Conservation (phyloP, 2,113 vertebrate genomes). For the Elachura formosa region DNA sequence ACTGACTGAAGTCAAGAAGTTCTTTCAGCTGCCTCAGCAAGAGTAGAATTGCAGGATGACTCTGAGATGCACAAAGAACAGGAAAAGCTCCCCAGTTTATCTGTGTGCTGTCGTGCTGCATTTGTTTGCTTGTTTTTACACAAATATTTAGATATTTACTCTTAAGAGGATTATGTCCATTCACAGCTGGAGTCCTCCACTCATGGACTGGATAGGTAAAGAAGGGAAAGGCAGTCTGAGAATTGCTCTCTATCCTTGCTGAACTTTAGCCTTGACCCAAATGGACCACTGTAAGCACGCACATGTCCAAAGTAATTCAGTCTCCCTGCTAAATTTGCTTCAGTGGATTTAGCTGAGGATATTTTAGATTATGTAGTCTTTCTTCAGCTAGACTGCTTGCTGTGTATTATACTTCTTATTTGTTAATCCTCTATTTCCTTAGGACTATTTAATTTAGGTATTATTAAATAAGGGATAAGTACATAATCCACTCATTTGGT, state of each 20-base stretch:
- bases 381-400: conserved; percentile 48
- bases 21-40: background rate
- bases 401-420: conserved; percentile 48
- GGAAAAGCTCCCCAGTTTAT: background rate
- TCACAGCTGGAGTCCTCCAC: conserved; percentile 34
- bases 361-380: conserved; percentile 48
- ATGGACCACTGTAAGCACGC: conserved; percentile 5
- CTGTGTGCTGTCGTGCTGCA: background rate
- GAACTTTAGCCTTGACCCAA: conserved; percentile 58
- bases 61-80: background rate
- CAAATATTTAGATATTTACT: conserved; percentile 27
- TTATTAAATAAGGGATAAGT: conserved; percentile 52
- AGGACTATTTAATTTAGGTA: conserved; percentile 40
- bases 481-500: conserved; percentile 54
- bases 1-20: background rate
- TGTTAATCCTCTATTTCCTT: conserved; percentile 55
- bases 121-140: conserved; percentile 8
- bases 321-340: conserved; percentile 1
- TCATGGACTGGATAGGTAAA: background rate
- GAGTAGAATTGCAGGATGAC: background rate
- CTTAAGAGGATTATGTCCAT: conserved; percentile 35
- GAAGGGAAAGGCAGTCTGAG: background rate
- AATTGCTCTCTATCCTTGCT: background rate
- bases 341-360: conserved; percentile 42
- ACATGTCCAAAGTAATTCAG: conserved; percentile 24